A percentile compares a stretch with the other conserved stretches of the same genome.
These are phyloP conservation scores for Daphoenositta chrysoptera DNA, from an alignment of 2,113 vertebrate genomes.

Conservation along the genomic window DNA sequence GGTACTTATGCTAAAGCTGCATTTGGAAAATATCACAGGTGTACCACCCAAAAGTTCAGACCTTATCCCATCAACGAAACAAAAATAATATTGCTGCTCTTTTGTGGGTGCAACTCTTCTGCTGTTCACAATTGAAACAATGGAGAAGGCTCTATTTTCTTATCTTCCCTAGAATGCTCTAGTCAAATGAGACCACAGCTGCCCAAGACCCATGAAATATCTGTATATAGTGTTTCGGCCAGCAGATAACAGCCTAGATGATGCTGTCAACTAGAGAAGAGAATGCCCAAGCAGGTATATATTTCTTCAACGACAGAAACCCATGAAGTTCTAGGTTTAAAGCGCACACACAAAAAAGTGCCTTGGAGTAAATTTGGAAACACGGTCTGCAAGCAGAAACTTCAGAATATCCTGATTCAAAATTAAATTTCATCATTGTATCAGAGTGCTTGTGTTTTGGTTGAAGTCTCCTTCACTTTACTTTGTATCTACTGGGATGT, in stretches of 20 bases:
- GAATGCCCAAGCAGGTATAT: neutral
- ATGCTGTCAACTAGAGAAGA: neutral
- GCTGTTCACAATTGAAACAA: neutral
- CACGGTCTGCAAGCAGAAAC: neutral
- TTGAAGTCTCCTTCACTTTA: neutral
- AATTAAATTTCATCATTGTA: neutral
- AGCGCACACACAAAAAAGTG: neutral
- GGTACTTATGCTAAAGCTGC: neutral
- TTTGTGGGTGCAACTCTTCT: neutral
- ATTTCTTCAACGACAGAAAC: neutral
- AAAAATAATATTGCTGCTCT: neutral
- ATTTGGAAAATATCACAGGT: neutral
- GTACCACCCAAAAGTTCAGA: neutral
- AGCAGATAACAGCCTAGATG: neutral
- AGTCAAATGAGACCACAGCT: neutral
- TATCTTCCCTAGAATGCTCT: neutral
- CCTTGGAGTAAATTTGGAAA: neutral
- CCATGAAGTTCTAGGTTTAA: neutral
- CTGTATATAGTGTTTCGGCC: neutral
- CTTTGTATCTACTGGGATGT: neutral
- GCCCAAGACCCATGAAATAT: neutral
- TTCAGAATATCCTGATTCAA: neutral
- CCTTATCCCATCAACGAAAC: neutral
- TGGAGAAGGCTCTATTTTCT: neutral
- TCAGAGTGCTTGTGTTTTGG: neutral